These are phyloP conservation scores for Eupeodes latifasciatus DNA, from an alignment of 2,888 invertebrate genomes.

Conservation along the genomic window DNA sequence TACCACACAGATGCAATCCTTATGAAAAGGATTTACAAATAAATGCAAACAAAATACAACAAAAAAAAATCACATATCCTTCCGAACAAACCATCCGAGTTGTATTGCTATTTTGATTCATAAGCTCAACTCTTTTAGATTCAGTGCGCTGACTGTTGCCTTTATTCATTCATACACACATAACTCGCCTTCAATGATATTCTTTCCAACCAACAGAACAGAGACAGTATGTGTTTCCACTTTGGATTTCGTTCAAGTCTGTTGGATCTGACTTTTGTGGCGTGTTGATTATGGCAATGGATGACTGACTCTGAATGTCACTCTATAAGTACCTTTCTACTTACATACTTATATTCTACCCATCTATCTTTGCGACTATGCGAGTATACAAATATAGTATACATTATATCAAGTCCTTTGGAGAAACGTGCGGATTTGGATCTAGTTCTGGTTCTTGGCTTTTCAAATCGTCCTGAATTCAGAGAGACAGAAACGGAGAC, in stretches of 20 bases:
- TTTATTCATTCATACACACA: background rate
- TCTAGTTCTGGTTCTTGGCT: slow-evolving; percentile 1
- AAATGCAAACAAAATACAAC: background rate
- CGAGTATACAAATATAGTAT: no score
- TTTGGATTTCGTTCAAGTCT: slow-evolving; percentile 2
- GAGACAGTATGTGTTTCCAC: slow-evolving; percentile 12
- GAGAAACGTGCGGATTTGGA: background rate
- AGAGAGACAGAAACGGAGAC: background rate
- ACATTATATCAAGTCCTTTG: slow-evolving; percentile 1
- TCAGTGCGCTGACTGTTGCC: background rate
- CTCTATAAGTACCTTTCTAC: slow-evolving; percentile 7
- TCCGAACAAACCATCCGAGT: slow-evolving; percentile 7
- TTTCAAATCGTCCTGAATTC: slow-evolving; percentile 11
- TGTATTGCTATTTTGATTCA: slow-evolving; percentile 47
- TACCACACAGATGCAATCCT: background rate
- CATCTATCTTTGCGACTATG: no score
- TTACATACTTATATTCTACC: background rate
- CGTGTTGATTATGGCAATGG: slow-evolving; percentile 50
- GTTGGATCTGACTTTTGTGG: slow-evolving; percentile 38
- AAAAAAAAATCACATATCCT: background rate
- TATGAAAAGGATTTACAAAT: background rate
- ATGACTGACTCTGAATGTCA: slow-evolving; percentile 32
- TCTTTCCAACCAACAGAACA: background rate
- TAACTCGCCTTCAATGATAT: slow-evolving; percentile 27
- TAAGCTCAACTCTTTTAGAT: background rate